Conservation (phyloP, 2,888 invertebrate genomes). For the Drosophila macrospina region DNA sequence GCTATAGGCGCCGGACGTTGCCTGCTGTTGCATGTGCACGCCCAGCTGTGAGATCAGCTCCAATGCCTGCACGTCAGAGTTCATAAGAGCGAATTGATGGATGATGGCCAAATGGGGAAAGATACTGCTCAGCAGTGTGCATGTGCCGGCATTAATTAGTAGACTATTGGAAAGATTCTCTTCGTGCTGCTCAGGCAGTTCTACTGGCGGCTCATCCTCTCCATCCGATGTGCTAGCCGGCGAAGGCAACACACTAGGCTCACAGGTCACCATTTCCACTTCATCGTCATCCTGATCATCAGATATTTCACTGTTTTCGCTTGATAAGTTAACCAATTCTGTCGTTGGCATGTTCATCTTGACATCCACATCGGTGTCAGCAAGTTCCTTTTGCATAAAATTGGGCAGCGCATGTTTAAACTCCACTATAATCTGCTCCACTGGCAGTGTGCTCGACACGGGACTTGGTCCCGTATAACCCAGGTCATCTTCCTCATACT, state of each 20-base stretch:
- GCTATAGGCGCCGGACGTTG: conserved; percentile 76
- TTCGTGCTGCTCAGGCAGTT: not conserved
- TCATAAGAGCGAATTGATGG: conserved; percentile 81
- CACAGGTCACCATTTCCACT: conserved; percentile 65
- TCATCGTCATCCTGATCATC: conserved; percentile 54
- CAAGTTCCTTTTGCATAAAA: conserved; percentile 84
- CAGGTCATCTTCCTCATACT: conserved; percentile 80
- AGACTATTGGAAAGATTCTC: conserved; percentile 33
- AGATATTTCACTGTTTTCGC: conserved; percentile 69
- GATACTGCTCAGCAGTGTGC: conserved; percentile 71
- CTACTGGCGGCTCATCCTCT: conserved; percentile 26
- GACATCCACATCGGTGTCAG: conserved; percentile 59
- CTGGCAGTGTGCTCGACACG: conserved; percentile 68
- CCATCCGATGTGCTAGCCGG: conserved; percentile 54
- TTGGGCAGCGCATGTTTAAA: conserved; percentile 82
- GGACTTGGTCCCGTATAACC: conserved; percentile 64
- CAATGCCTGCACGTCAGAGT: conserved; percentile 80
- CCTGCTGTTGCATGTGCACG: conserved; percentile 82
- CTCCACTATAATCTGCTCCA: conserved; percentile 84
- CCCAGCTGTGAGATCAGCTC: conserved; percentile 81
- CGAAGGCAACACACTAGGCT: conserved; percentile 54
- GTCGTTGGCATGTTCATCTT: conserved; percentile 20
- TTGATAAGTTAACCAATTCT: conserved; percentile 56
- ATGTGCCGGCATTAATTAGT: conserved; percentile 61
- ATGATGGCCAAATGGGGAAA: conserved; percentile 82